Conservation (phyloP, 1,140 invertebrate species). For the Bombus breviceps region DNA sequence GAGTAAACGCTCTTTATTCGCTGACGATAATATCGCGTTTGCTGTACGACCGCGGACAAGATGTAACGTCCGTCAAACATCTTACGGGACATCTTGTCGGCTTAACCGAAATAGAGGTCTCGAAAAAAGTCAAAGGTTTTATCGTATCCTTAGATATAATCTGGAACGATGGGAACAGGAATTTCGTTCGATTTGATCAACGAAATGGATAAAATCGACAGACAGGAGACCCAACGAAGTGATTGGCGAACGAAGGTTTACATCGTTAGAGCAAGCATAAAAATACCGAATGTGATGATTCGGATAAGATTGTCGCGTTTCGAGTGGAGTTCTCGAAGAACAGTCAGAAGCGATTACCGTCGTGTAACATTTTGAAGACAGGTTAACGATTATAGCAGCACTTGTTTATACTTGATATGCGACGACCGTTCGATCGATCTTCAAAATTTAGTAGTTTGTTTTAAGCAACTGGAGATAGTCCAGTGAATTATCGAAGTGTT, state of each 20-base stretch:
- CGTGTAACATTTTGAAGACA: constrained; percentile 1
- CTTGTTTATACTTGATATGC: neutral
- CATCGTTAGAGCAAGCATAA: no score
- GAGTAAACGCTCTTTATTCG: constrained; percentile 49
- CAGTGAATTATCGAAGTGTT: constrained; percentile 27
- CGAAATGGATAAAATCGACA: no score
- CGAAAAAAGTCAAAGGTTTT: neutral
- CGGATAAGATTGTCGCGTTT: neutral
- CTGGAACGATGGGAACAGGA: no score
- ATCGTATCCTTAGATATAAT: neutral
- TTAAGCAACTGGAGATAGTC: constrained; percentile 9
- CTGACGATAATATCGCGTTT: constrained; percentile 29
- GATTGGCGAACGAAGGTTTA: no score
- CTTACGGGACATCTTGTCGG: neutral
- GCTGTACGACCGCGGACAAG: neutral
- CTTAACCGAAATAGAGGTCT: neutral
- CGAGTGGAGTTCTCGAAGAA: neutral
- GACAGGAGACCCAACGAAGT: no score
- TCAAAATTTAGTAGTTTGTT: constrained; percentile 24
- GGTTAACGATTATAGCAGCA: neutral
- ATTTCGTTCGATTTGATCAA: no score
- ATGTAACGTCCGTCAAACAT: neutral
- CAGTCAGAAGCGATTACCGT: neutral
- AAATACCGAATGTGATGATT: neutral
- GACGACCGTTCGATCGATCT: neutral